Percentiles rank a stretch among this genome's conserved stretches.
phyloP scores from a whole-genome alignment of 2,113 vertebrate genomes.

The Rattus rattus region DNA sequence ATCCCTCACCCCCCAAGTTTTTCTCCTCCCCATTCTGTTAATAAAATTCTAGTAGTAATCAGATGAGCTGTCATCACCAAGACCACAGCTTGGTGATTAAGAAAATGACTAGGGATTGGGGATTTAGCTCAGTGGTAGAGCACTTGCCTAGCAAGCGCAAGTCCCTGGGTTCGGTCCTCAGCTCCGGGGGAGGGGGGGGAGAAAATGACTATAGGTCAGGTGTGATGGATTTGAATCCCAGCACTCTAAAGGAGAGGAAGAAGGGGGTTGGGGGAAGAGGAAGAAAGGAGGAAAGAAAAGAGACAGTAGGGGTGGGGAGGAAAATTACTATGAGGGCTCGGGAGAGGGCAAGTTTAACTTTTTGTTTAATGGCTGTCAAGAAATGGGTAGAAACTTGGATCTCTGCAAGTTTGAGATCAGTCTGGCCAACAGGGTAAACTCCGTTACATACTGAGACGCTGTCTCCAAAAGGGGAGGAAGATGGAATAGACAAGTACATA shows the following conservation, averaged over 20 bases:
- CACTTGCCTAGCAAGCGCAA: no score
- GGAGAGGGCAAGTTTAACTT: background rate
- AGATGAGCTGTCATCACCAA: background rate
- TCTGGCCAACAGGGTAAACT: background rate
- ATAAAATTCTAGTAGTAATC: background rate
- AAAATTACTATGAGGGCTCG: background rate
- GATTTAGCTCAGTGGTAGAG: no score
- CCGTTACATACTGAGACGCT: background rate
- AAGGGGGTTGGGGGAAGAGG: background rate
- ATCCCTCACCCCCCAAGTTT: background rate
- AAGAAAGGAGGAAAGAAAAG: background rate
- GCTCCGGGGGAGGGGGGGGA: no score
- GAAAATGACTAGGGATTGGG: background rate
- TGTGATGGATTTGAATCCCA: background rate
- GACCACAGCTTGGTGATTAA: background rate
- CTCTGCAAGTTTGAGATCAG: background rate
- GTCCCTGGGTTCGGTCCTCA: no score
- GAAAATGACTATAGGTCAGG: no score
- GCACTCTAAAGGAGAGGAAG: background rate
- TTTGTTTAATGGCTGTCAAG: background rate
- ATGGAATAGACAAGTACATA: background rate
- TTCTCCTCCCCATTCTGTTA: background rate
- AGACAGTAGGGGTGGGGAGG: fast-evolving
- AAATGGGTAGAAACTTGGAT: background rate
- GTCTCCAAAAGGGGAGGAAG: no score